Evolutionary conservation across 2,888 invertebrate species (phyloP).

Genomic region (Loripinus fragilis): DNA sequence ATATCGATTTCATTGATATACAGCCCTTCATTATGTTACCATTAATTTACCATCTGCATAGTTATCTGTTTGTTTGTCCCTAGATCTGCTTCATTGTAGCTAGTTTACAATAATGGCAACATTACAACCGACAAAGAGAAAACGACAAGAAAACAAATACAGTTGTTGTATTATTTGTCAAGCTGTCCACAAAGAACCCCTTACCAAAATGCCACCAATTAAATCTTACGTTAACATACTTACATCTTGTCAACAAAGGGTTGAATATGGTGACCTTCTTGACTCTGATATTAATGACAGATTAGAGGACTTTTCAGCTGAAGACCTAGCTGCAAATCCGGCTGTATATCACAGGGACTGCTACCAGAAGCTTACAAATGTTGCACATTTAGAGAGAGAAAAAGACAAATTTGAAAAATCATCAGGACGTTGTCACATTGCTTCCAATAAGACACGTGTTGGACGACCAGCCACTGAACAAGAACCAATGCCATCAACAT

Average conservation of each 20-base stretch:
- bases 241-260: neutral
- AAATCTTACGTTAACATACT: slow-evolving; percentile 1
- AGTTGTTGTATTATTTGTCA: slow-evolving; percentile 11
- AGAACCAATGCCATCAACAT: neutral
- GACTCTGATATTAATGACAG: neutral
- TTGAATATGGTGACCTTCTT: neutral
- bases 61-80: neutral
- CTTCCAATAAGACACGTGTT: neutral
- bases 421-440: neutral
- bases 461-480: neutral
- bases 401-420: neutral
- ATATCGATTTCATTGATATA: neutral
- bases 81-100: neutral
- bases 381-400: neutral
- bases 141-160: no score
- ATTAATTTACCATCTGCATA: neutral
- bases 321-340: neutral
- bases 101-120: neutral
- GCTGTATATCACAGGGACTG: neutral
- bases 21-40: neutral
- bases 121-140: slow-evolving; percentile 1
- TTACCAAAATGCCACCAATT: neutral
- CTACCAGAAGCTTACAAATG: slow-evolving; percentile 4
- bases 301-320: neutral
- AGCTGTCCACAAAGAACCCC: neutral